phyloP scores from a whole-genome alignment of 2,797 vertebrate species.

The Halcyon chelicuti region DNA sequence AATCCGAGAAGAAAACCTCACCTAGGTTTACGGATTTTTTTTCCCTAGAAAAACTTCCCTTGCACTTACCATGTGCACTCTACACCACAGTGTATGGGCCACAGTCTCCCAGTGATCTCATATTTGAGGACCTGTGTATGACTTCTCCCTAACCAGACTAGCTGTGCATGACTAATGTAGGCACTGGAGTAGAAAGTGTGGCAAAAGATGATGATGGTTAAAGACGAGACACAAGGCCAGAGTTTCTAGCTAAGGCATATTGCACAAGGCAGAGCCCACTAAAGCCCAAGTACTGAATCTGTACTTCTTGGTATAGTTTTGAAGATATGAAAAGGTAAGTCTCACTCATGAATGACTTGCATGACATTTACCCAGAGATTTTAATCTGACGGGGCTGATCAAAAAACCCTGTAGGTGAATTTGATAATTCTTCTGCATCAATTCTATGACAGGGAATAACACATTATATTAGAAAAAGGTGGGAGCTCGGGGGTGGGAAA shows the following conservation, averaged over 20 bases:
- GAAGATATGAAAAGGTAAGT: not conserved
- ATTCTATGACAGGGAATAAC: not conserved
- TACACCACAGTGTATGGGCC: not conserved
- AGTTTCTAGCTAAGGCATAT: not conserved
- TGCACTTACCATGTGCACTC: not conserved
- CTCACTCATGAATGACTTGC: not conserved
- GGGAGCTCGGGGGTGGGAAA: not conserved
- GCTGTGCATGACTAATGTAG: not conserved
- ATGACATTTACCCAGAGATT: slow-evolving; percentile 8
- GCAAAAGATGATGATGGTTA: not conserved
- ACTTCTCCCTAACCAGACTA: not conserved
- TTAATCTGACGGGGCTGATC: not conserved
- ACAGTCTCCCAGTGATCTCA: not conserved
- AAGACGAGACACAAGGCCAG: not conserved
- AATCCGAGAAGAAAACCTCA: not conserved
- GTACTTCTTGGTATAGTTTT: not conserved
- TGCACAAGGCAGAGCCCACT: not conserved
- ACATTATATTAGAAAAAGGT: not conserved
- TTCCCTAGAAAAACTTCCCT: not conserved
- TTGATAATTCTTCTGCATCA: not conserved
- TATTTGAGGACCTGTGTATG: not conserved
- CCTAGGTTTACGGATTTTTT: not conserved
- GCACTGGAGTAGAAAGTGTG: not conserved
- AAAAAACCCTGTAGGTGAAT: not conserved
- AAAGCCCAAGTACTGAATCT: not conserved